Evolutionary conservation across 2,888 invertebrate genomes (phyloP), one percentile per base, ranked within the genome.

Genomic region (Tupiocoris notatus): DNA sequence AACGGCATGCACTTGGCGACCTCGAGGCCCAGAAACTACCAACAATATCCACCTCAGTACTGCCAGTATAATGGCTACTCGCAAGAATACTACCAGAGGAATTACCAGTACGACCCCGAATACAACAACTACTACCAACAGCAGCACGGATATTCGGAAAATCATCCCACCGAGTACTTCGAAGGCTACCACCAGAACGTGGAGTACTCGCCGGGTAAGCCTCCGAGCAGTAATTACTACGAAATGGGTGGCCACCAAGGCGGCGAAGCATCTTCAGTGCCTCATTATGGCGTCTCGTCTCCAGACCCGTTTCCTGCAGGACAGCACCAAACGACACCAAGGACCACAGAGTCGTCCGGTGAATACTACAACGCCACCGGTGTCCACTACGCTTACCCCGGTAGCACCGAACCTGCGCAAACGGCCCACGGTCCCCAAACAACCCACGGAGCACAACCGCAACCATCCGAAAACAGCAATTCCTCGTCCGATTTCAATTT

Each of bases 401-500:
- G 82, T 17, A 85, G 85, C 82, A 82, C 56, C 79, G 79, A 57
- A 82, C 78, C 74, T 12, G 82, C 80, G 81, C 39, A 39, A 12
- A 24, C 63, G 0, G 61, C 58, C 6, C 84, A 59, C 83, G 39
- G 39, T 7, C 6, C 39, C 39, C 39, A 39, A 12, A 39, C 39
- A 39, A 12, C 6, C 3, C 39, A 39, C 39, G 17, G 39, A 1
- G 61, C 58, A 1, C 84, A 59, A 83, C 85, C 58, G 67, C 84
- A 84, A 12, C 84, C 88, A 21, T 89, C 91, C 66, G 93, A 94
- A 82, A 93, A 93, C 85, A 93, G 93, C 81, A 94, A 94, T 84
- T 93, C 93, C 83, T 94, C 94, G n/a, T 94, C 95, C 25, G 95
- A 95, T 85, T 95, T 95, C 85, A 95, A 95, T 85, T 96, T 96